A percentile compares a stretch with the other conserved stretches of the same genome.
phyloP scores from a whole-genome alignment of 2,888 invertebrate genomes.

The Physocephala rufipes region DNA sequence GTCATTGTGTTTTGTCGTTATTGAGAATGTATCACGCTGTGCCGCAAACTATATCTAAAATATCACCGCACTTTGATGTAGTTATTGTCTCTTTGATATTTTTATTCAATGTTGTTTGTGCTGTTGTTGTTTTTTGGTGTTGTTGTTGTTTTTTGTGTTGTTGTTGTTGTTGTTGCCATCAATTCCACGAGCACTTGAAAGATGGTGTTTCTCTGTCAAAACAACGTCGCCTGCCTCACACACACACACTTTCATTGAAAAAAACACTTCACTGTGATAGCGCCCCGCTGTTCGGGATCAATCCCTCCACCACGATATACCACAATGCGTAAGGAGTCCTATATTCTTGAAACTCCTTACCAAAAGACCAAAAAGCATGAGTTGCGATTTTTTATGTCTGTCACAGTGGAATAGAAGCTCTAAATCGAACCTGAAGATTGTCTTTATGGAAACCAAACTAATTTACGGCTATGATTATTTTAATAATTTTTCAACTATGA shows the following conservation, averaged over 20 bases:
- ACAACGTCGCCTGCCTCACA: slow-evolving; percentile 34
- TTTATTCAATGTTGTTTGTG: slow-evolving; percentile 44
- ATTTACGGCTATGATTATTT: no score
- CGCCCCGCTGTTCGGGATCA: not conserved
- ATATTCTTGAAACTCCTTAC: not conserved
- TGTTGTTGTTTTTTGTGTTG: slow-evolving; percentile 49
- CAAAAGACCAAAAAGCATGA: slow-evolving; percentile 10
- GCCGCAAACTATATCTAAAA: slow-evolving; percentile 32
- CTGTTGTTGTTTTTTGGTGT: slow-evolving; percentile 28
- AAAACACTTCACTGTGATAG: slow-evolving; percentile 21
- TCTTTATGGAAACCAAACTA: no score
- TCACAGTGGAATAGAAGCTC: slow-evolving; percentile 6
- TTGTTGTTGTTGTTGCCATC: slow-evolving; percentile 13
- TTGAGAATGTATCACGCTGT: slow-evolving; percentile 36
- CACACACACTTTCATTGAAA: no score
- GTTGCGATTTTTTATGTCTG: slow-evolving; percentile 6
- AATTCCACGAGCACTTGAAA: slow-evolving; percentile 53
- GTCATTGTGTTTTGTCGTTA: slow-evolving; percentile 14
- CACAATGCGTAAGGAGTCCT: slow-evolving; percentile 18
- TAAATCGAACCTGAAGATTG: no score
- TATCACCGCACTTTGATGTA: slow-evolving; percentile 32
- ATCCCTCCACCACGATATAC: slow-evolving; percentile 13
- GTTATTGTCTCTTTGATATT: slow-evolving; percentile 30
- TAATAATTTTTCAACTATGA: no score
- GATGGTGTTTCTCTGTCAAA: slow-evolving; percentile 35